These are phyloP conservation scores for Gobio gobio DNA, from an alignment of 2,113 vertebrate genomes.

Conservation along the genomic window DNA sequence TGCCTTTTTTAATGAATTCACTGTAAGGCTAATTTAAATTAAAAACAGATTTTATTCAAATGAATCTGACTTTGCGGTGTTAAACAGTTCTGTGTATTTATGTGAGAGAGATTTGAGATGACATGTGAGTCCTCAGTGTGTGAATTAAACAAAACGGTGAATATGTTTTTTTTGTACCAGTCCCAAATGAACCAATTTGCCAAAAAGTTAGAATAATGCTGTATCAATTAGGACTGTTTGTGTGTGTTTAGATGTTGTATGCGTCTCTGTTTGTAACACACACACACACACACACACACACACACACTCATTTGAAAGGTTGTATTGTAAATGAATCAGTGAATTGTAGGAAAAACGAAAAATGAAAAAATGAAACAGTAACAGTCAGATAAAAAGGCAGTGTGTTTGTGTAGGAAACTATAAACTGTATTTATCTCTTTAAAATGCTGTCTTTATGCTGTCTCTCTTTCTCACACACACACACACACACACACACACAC, in stretches of 20 bases:
- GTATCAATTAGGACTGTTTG: background rate
- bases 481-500: background rate
- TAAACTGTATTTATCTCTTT: slow-evolving; percentile 10
- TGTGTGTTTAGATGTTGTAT: background rate
- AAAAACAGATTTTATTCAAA: background rate
- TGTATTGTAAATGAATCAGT: background rate
- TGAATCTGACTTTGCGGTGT: background rate
- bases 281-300: background rate
- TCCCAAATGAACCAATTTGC: background rate
- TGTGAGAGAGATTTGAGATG: background rate
- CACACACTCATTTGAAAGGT: background rate
- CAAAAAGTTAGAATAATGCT: background rate
- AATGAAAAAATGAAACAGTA: background rate
- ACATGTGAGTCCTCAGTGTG: background rate
- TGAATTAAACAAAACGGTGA: background rate
- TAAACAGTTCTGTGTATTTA: background rate
- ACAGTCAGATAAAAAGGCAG: background rate
- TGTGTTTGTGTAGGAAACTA: background rate
- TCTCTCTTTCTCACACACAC: background rate
- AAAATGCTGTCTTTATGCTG: background rate
- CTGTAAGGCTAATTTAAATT: background rate
- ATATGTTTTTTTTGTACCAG: background rate
- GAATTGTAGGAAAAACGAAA: background rate
- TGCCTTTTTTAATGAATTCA: background rate
- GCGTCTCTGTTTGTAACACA: background rate